Conservation (phyloP, 1,140 invertebrate species). For the Saccostrea cuccullata region DNA sequence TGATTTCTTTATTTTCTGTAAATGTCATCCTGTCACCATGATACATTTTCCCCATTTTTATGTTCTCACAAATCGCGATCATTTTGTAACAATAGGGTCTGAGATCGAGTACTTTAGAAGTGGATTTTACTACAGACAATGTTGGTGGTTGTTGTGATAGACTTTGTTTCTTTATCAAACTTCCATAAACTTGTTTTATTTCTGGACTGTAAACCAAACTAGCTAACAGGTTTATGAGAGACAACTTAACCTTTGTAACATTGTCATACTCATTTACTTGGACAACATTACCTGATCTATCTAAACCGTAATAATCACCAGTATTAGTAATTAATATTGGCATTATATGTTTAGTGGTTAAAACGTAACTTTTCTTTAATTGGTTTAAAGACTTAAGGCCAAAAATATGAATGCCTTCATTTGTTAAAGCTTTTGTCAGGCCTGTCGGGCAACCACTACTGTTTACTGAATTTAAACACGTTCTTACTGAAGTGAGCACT, state of each 20-base stretch:
- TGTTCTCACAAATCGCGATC: not conserved
- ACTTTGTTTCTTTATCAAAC: not conserved
- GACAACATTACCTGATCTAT: not conserved
- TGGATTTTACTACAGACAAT: not conserved
- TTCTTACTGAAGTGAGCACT: not conserved
- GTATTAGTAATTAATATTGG: not conserved
- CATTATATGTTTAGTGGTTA: not conserved
- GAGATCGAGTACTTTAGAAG: conserved; percentile 9
- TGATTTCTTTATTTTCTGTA: not conserved
- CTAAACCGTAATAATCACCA: not conserved
- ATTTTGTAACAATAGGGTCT: conserved; percentile 1
- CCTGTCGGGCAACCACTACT: not conserved
- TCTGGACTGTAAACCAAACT: not conserved
- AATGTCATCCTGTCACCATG: not conserved
- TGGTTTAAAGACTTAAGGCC: not conserved
- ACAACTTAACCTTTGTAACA: not conserved
- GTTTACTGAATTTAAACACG: not conserved
- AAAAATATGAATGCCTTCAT: not conserved
- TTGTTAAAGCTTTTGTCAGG: not conserved
- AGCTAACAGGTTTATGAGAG: not conserved
- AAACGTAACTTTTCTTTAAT: not conserved
- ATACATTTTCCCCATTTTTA: conserved; percentile 28
- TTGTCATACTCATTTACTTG: not conserved
- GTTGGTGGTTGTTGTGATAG: not conserved
- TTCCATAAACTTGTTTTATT: not conserved